Percentiles rank a stretch among this genome's conserved stretches.
Conservation (phyloP, 1,140 invertebrate genomes). For the Eurosta solidaginis region DNA sequence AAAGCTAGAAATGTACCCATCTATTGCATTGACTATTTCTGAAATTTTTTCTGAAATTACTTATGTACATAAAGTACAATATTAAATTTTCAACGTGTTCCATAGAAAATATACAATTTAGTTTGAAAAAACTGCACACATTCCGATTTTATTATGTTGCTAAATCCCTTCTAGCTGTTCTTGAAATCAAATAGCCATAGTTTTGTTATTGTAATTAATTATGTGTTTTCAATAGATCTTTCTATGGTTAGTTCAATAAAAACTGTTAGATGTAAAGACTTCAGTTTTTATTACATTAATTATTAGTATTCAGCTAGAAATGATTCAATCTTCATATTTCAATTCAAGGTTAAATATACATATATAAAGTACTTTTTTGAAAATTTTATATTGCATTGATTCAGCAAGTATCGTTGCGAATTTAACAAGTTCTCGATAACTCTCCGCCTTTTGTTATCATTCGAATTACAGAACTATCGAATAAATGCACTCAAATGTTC, state of each 20-base stretch:
- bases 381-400: not conserved
- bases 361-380: not conserved
- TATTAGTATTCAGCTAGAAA: not conserved
- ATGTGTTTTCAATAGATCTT: not conserved
- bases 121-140: not conserved
- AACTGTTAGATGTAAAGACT: not conserved
- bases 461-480: too few relatives aligned
- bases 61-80: too few relatives aligned
- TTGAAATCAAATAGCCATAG: not conserved
- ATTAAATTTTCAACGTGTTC: too few relatives aligned
- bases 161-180: not conserved
- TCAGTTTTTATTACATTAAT: not conserved
- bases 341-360: not conserved
- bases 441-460: too few relatives aligned
- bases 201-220: not conserved
- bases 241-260: not conserved
- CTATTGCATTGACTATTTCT: too few relatives aligned
- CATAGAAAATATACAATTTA: not conserved
- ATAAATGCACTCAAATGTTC: too few relatives aligned
- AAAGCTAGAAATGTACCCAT: too few relatives aligned
- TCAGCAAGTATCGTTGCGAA: too few relatives aligned
- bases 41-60: too few relatives aligned
- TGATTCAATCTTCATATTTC: slow-evolving; percentile 9
- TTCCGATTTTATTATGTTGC: not conserved
- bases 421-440: too few relatives aligned